Evolutionary conservation across 2,888 invertebrate species (phyloP).

Genomic region (Tetranychus piercei): DNA sequence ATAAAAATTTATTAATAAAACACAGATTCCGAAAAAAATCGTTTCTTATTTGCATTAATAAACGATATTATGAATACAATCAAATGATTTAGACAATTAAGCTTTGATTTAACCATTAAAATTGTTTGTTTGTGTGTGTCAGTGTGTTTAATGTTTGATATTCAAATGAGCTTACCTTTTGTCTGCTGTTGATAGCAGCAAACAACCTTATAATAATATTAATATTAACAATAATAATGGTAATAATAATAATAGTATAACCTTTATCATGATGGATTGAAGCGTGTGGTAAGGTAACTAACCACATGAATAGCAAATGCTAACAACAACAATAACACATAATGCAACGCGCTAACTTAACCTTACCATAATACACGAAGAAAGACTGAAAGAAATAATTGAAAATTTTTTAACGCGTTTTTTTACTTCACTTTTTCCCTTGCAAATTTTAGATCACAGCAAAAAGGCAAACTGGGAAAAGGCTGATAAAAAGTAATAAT

Average conservation of each 20-base stretch:
- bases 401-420: not conserved
- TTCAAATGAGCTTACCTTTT: too few species aligned
- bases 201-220: too few species aligned
- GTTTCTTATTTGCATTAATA: too few species aligned
- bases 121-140: too few species aligned
- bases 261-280: not conserved
- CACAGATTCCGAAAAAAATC: too few species aligned
- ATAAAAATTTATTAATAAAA: too few species aligned
- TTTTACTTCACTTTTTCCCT: not conserved
- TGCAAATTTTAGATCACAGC: not conserved
- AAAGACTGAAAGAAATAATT: not conserved
- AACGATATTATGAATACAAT: too few species aligned
- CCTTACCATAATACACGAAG: not conserved
- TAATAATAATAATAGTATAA: not conserved
- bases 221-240: not conserved
- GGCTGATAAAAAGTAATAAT: not conserved
- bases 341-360: not conserved
- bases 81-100: too few species aligned
- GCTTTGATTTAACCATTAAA: too few species aligned
- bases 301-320: not conserved
- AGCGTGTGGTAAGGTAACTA: not conserved
- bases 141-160: too few species aligned
- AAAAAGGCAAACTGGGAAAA: not conserved
- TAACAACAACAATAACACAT: not conserved
- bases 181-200: too few species aligned